A percentile compares a stretch with the other conserved stretches of the same genome.
These are phyloP conservation scores for Dicaeum eximium DNA, from an alignment of 2,113 vertebrate species.

Conservation along the genomic window DNA sequence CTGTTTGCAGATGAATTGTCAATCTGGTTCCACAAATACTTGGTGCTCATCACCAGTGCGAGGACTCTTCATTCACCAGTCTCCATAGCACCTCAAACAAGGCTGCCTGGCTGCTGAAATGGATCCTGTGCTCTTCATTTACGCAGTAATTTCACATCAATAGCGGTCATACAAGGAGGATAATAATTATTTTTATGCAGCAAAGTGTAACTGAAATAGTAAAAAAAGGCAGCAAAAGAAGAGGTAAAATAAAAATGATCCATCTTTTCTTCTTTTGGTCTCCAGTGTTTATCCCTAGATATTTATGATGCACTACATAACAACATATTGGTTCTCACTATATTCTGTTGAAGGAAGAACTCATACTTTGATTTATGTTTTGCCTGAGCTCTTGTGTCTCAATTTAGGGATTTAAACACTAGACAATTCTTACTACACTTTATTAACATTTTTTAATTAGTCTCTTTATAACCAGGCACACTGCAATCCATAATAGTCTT, in stretches of 20 bases:
- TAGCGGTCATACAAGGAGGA: background rate
- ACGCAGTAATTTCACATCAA: background rate
- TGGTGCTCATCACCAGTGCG: background rate
- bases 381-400: background rate
- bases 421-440: background rate
- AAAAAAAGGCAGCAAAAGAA: background rate
- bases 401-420: background rate
- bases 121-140: background rate
- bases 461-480: background rate
- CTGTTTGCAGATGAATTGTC: slow-evolving; percentile 15
- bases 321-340: background rate
- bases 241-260: slow-evolving; percentile 22
- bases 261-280: background rate
- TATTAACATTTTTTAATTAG: background rate
- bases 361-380: slow-evolving; percentile 11
- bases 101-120: background rate
- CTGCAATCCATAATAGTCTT: background rate
- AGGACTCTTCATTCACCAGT: slow-evolving; percentile 2
- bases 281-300: background rate
- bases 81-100: background rate
- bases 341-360: background rate
- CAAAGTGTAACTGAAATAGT: background rate
- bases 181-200: background rate
- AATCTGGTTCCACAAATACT: background rate
- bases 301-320: background rate